Evolutionary conservation across 2,113 vertebrate species (phyloP).

Genomic region (Ciconia stormi): DNA sequence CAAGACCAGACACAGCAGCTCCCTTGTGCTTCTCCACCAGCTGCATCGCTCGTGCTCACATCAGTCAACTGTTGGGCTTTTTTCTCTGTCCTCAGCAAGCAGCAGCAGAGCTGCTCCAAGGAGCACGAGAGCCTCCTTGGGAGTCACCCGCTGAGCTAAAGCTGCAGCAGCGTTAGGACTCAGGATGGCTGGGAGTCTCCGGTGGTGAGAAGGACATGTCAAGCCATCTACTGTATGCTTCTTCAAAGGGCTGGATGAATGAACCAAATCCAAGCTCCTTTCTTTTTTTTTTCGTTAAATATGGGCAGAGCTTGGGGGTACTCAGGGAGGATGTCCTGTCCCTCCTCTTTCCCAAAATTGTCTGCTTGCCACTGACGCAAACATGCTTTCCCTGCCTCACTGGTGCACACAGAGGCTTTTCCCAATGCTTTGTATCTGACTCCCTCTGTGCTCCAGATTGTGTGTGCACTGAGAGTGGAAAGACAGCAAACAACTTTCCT

Average conservation of each 20-base stretch:
- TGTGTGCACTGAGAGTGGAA: neutral
- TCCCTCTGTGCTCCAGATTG: neutral
- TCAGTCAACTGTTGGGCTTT: neutral
- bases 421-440: neutral
- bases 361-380: too few relatives aligned
- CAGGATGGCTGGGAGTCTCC: neutral
- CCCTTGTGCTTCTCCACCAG: neutral
- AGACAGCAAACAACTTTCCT: neutral
- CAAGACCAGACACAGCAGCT: neutral
- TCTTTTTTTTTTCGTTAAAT: neutral
- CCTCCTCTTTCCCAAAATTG: neutral
- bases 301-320: neutral
- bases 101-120: neutral
- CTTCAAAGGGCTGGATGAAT: neutral
- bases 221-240: neutral
- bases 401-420: neutral
- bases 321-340: neutral
- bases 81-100: neutral
- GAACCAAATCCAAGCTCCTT: neutral
- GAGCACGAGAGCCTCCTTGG: neutral
- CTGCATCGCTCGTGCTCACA: neutral
- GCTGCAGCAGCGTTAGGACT: rapidly evolving
- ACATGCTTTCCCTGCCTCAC: neutral
- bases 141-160: neutral
- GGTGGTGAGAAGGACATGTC: neutral